phyloP scores from a whole-genome alignment of 2,113 vertebrate species.

The Rynchops niger region DNA sequence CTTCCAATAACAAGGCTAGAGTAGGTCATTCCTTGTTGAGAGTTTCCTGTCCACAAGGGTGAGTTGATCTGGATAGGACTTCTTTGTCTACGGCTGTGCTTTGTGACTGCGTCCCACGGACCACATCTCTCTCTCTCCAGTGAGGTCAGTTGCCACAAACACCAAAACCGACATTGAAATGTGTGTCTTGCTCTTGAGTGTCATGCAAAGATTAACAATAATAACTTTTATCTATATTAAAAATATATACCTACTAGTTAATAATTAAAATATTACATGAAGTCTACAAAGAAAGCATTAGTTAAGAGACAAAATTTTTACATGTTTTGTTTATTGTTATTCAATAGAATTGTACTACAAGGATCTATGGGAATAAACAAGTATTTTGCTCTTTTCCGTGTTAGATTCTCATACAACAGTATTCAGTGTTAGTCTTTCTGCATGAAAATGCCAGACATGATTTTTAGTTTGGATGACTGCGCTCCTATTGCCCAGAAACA shows the following conservation, averaged over 20 bases:
- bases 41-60: background rate
- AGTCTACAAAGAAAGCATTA: background rate
- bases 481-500: background rate
- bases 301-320: background rate
- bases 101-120: background rate
- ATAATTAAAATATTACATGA: background rate
- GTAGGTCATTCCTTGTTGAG: background rate
- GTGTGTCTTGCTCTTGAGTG: background rate
- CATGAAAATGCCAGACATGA: background rate
- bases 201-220: background rate
- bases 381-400: background rate
- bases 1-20: background rate
- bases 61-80: background rate
- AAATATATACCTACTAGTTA: background rate
- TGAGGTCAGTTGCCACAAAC: background rate
- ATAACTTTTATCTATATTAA: background rate
- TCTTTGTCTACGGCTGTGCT: background rate
- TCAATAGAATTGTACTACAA: background rate
- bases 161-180: background rate
- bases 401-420: background rate
- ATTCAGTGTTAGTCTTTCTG: background rate
- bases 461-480: background rate
- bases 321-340: background rate
- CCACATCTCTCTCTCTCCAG: background rate
- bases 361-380: background rate